Evolutionary conservation across 2,113 vertebrate species (phyloP), one percentile per base, ranked within the genome.

Genomic region (Megaceryle maxima): DNA sequence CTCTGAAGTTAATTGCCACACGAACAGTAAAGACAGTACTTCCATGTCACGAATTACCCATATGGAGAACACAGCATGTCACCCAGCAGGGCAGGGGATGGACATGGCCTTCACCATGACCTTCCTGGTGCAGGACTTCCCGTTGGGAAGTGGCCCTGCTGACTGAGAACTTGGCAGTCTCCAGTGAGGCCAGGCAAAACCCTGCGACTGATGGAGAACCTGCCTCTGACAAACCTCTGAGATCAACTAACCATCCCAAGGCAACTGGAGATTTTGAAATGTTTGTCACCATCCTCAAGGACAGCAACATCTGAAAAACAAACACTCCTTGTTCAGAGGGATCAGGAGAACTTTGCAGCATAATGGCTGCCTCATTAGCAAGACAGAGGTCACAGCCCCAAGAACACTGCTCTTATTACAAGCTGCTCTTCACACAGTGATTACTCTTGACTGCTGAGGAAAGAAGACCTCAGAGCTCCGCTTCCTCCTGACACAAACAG

Each of bases 41-140:
- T 43, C 41, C 37, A 50, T 1, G 21, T 8, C 53, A 8, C 0
- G 9, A 16, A 5, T 0, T 1, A 13, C 29, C 50, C 2, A 1
- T 0, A 3, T 1, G 0, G 57, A 64, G 72, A 64, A 26, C 14
- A 11, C 25, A 21, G 76, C 53, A 19, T 8, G 2, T 1, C 13
- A 6, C 75, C 22, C 79, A 68, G 66, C 35, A 25, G 68, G 57
- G 44, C 57, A 62, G 25, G 28, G 44, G 60, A 25, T 0, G 0
- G 79, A 25, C 21, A 35, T 10, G 6, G 50, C 15, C 43, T 26
- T 21, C 5, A 3, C 20, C 39, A 48, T 25, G 25, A 3, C 39
- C 39, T 41, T 29, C 9, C 57, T 44, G 16, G 8, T 17, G 15
- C 48, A 55, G 8, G 7, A 37, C 37, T 37, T 39, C 72, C 4